Conservation (phyloP, 2,113 vertebrate genomes). For the Nettapus auritus region DNA sequence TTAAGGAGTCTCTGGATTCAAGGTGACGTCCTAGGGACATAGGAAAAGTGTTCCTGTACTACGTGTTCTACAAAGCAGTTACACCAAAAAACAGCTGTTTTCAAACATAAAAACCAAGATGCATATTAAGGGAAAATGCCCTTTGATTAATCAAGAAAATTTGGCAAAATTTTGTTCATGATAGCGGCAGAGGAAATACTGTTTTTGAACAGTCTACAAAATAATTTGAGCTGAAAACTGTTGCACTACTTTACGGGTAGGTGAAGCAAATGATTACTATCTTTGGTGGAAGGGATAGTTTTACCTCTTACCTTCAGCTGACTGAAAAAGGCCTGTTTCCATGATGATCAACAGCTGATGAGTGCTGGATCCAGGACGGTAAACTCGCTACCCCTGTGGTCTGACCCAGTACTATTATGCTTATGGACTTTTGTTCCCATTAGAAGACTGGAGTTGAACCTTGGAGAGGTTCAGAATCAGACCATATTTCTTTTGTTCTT, state of each 20-base stretch:
- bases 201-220: not conserved
- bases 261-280: not conserved
- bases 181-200: not conserved
- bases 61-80: accelerated
- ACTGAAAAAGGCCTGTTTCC: not conserved
- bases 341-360: not conserved
- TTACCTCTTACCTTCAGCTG: not conserved
- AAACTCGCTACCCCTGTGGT: not conserved
- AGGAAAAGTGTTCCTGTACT: not conserved
- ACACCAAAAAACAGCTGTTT: not conserved
- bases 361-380: not conserved
- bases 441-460: not conserved
- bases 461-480: not conserved
- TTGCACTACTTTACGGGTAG: not conserved
- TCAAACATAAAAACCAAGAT: not conserved
- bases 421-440: not conserved
- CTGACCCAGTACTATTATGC: accelerated
- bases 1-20: not conserved
- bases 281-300: not conserved
- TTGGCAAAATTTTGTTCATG: not conserved
- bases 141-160: not conserved
- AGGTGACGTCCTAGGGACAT: not conserved
- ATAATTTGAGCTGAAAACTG: not conserved
- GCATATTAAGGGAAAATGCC: not conserved
- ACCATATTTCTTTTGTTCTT: accelerated